Base-by-base conservation (phyloP, 2,113 vertebrate species). In the Budorcas taxicolor region DNA sequence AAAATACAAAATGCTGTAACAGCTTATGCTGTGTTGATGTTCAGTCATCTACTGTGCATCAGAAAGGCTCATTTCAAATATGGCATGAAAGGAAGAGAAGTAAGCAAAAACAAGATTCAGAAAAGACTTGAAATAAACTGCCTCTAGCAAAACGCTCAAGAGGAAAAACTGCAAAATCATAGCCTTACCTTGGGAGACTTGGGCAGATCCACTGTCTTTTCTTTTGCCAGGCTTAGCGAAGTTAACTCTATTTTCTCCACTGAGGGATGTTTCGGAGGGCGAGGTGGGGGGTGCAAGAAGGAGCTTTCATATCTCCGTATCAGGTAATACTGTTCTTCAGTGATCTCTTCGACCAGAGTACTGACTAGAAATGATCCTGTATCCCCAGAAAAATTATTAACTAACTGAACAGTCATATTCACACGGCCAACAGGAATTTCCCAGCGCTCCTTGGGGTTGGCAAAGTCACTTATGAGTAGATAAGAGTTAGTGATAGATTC, bases 401-500 rank as follows among this genome's bases (percentile, higher is more conserved):
- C 97, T 78, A 99, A 52, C 67, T 98, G 98, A 67, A 99, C 97
- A 0, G 98, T 97, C 98, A 99, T 97, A 94, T 97, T 98, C 25
- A 98, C 97, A 19, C 99, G 99, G 45, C 98, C 96, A 0, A 99
- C 98, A 3, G 99, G 98, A 96, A 99, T 97, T 97, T 99, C 99
- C 99, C 99, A 99, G 96, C 99, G 98, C 64, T 99, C 98, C 0
- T 14, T 52, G 4, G 98, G 98, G 13, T 97, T 98, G 87, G 91
- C 97, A 62, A 97, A 74, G 67, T 97, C 98, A 47, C 99, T 99
- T 76, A 99, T 55, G 58, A 99, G 98, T 74, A 99, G 97, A 52
- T 99, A 99, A 25, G 99, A 99, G 95, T 99, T 99, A n/a, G 98
- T 99, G 96, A 99, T 99, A 97, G 99, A 98, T 95, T 99, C 99